Base-by-base conservation (phyloP, 2,888 invertebrate species). In the Arge pagana region DNA sequence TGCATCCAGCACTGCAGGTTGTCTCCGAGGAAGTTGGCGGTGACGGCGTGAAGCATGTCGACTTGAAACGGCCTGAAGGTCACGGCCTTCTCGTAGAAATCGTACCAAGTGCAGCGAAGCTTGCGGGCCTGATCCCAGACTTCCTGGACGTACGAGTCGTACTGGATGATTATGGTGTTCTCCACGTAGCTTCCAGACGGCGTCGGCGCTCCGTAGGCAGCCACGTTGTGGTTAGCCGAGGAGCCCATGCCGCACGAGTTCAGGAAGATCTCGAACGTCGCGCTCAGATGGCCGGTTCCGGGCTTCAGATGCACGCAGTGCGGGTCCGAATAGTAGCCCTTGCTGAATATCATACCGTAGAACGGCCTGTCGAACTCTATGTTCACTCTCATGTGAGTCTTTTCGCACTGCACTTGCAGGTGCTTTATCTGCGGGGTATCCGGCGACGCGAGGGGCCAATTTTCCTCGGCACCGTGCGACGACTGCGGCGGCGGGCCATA, bases 1-100 rank as follows among this genome's bases (percentile, higher is more conserved):
- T 95, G 95, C 95, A 95, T 95, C 95, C 95, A 95, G 79, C 95
- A 95, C 74, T 95, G 94, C 65, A 95, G 80, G 80, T 95, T 95
- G 78, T 95, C 95, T 21, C 95, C 95, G 65, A 95, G 84, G 84
- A 95, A 95, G 81, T 95, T 95, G 41, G 95, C 95, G 0, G 94
- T 93, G 37, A 95, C 94, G 0, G 94, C 95, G 74, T 95, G 93
- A 64, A 95, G 77, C 93, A 94, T 95, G 75, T 95, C 95, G 28
- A 95, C 95, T 81, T 93, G 93, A 87, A 95, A 95, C 23, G 95
- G 95, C 68, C 94, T 82, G 82, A 95, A 95, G 31, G 94, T 93
- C 51, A 95, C 94, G 1, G 93, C 91, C 77, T 95, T 95, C 76
- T 95, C 95, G 77, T 95, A 95, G 79, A 92, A 94, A 74, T 95